A percentile compares a stretch with the other conserved stretches of the same genome.
Conservation (phyloP, 2,113 vertebrate species). For the Camelus bactrianus region DNA sequence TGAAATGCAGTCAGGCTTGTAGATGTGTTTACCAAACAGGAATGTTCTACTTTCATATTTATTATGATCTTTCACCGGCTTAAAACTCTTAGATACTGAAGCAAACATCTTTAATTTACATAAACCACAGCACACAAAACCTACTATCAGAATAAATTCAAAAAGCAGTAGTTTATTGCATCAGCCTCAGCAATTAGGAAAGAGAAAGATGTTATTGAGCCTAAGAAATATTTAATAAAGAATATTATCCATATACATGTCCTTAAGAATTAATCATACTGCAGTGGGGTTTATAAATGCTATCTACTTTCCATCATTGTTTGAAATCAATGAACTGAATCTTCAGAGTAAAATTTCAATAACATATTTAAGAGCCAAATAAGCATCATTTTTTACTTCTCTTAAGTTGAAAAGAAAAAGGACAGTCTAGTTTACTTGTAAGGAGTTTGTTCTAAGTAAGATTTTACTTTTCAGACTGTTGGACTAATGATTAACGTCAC, state of each 20-base stretch:
- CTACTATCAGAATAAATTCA: conserved; percentile 66
- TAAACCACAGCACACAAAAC: conserved; percentile 74
- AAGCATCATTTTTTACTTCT: conserved; percentile 77
- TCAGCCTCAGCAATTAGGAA: conserved; percentile 81
- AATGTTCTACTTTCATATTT: conserved; percentile 86
- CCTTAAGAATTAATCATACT: conserved; percentile 84
- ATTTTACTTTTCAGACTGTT: conserved; percentile 80
- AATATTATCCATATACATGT: conserved; percentile 85
- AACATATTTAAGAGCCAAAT: conserved; percentile 78
- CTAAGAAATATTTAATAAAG: conserved; percentile 82
- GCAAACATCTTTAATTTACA: conserved; percentile 86
- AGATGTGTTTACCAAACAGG: conserved; percentile 86
- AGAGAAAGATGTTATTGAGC: conserved; percentile 81
- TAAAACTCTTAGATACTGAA: conserved; percentile 86
- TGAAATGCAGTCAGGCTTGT: conserved; percentile 87
- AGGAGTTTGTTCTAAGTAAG: conserved; percentile 73
- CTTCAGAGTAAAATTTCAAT: conserved; percentile 85
- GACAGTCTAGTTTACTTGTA: conserved; percentile 65
- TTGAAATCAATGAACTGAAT: conserved; percentile 85
- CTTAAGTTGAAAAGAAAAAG: conserved; percentile 67
- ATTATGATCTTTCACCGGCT: conserved; percentile 86
- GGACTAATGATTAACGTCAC: conserved; percentile 80
- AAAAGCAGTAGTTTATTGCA: conserved; percentile 72
- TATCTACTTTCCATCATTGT: conserved; percentile 73
- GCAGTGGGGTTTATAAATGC: conserved; percentile 80